Evolutionary conservation across 2,113 vertebrate genomes (phyloP).

Genomic region (Bungarus multicinctus): DNA sequence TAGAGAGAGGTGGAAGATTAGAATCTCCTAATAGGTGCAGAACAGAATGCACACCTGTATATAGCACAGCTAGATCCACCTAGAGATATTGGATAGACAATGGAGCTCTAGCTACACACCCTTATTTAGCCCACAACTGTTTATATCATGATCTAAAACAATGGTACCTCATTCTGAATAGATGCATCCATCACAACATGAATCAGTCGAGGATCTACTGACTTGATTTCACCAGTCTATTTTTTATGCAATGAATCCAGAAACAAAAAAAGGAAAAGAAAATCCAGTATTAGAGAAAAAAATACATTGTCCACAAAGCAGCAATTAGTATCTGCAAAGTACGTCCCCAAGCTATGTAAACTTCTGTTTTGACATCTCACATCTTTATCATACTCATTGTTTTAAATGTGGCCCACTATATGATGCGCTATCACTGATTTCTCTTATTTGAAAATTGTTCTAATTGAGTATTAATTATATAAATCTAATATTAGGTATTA

Average conservation of each 20-base stretch:
- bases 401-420: neutral
- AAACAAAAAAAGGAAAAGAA: neutral
- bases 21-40: neutral
- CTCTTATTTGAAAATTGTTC: neutral
- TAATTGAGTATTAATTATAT: neutral
- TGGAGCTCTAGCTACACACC: neutral
- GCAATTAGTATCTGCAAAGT: neutral
- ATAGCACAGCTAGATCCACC: neutral
- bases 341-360: neutral
- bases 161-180: slow-evolving; percentile 68
- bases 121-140: neutral
- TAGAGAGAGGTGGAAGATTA: neutral
- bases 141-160: neutral
- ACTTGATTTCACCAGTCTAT: slow-evolving; percentile 86
- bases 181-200: slow-evolving; percentile 84
- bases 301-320: neutral
- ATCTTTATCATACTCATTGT: neutral
- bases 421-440: neutral
- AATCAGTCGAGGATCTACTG: slow-evolving; percentile 91
- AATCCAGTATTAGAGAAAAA: slow-evolving; percentile 12
- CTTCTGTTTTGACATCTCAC: neutral
- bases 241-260: slow-evolving; percentile 33
- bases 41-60: neutral
- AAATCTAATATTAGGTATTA: neutral
- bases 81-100: neutral